Conservation (phyloP, 1,140 invertebrate genomes). For the Psilanteris sp. region DNA sequence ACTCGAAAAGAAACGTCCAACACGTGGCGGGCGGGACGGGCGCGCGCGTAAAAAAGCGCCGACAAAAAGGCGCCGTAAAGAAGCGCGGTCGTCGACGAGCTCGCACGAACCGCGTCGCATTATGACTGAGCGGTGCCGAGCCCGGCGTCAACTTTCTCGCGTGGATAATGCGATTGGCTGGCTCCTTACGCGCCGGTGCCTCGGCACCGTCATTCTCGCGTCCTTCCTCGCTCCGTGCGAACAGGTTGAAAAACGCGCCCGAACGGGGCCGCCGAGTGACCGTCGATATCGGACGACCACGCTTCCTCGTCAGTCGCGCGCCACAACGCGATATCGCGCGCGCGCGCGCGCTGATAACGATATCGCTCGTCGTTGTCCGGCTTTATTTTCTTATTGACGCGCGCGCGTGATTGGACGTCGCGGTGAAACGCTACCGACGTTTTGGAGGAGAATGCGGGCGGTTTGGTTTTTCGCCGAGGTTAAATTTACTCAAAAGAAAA, state of each 20-base stretch:
- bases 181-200: constrained; percentile 62
- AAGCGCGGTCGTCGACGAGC: constrained; percentile 8
- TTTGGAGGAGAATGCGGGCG: no score
- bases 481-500: no score
- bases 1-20: not conserved
- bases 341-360: no score
- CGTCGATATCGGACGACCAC: constrained; percentile 19
- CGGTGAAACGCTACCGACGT: no score
- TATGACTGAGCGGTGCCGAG: constrained; percentile 44
- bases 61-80: no score
- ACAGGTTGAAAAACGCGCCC: constrained; percentile 39
- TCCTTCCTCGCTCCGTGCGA: constrained; percentile 21
- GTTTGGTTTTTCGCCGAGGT: no score
- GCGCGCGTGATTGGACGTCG: no score
- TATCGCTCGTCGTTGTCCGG: no score
- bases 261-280: constrained; percentile 43
- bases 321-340: constrained; percentile 2
- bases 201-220: constrained; percentile 30
- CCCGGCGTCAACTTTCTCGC: constrained; percentile 58
- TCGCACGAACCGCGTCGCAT: constrained; percentile 56
- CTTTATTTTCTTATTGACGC: no score
- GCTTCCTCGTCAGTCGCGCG: constrained; percentile 26
- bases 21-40: not conserved
- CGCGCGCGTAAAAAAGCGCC: constrained; percentile 17
- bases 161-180: constrained; percentile 60